Evolutionary conservation across 2,888 invertebrate genomes (phyloP), one percentile per base, ranked within the genome.

Genomic region (Stramonita haemastoma): DNA sequence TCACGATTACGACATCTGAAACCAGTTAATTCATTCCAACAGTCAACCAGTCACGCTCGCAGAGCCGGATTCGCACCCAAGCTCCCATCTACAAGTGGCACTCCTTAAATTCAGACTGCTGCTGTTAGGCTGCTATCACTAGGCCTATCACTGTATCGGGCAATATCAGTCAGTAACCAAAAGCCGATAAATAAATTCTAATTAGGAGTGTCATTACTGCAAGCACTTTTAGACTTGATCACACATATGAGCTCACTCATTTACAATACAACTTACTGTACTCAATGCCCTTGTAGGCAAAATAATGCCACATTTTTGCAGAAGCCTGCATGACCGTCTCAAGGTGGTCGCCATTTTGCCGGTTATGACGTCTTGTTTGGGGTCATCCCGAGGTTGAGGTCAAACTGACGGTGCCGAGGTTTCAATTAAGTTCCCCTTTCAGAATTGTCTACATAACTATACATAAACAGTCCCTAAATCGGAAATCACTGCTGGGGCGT

Each of bases 291-390:
- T 87, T 77, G 79, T n/a, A n/a, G 73, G 57, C 15, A 4, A 56
- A 32, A 32, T 0, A 26, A 56, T 6, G 11, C 70, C 84, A 26
- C 57, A 84, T 66, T 46, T 36, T 26, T 36, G 83, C 22, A 88
- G 22, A 19, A 88, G 57, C 15, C 26, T n/a, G 56, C 89, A 22
- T 22, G 85, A 29, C 89, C n/a, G 8, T 57, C 77, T 90, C 90
- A 90, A 87, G 89, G 89, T 89, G 86, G 89, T 70, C 77, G 90
- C 90, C 90, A 90, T 90, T 6, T 87, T 83, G 66, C 73, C 29
- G 81, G 87, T 32, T 66, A 70, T 90, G 83, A 87, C 90, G 90
- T 73, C 73, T 19, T 17, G 66, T 56, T 66, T 19, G 66, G n/a
- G 57, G 26, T 22, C 66, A 66, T 66, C 0, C 66, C 66, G 19